phyloP scores from a whole-genome alignment of 2,797 vertebrate genomes.

The Podarcis siculus region DNA sequence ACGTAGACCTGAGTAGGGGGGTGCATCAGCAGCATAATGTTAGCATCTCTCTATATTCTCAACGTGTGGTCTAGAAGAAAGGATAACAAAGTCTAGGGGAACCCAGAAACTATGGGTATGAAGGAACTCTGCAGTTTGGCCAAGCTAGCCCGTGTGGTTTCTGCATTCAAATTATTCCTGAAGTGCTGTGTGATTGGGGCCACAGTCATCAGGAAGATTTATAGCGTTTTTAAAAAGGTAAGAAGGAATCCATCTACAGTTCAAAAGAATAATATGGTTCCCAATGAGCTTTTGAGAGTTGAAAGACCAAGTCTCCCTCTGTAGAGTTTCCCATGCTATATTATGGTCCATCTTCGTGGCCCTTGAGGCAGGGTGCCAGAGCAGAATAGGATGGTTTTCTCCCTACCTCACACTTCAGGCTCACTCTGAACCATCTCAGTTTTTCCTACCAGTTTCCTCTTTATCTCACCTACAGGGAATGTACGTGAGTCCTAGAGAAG shows the following conservation, averaged over 20 bases:
- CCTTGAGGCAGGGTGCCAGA: not conserved
- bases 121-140: not conserved
- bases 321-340: not conserved
- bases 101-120: not conserved
- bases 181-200: not conserved
- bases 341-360: not conserved
- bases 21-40: not conserved
- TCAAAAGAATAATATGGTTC: not conserved
- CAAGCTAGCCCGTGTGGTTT: not conserved
- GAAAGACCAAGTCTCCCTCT: not conserved
- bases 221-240: not conserved
- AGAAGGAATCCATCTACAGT: not conserved
- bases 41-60: not conserved
- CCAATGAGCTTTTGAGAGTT: not conserved
- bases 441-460: not conserved
- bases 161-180: not conserved
- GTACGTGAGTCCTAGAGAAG: not conserved
- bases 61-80: not conserved
- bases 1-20: no score
- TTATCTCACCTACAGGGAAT: not conserved
- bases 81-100: not conserved
- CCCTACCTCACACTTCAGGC: not conserved
- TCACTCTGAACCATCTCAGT: not conserved
- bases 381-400: not conserved
- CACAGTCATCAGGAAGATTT: not conserved